phyloP scores from a whole-genome alignment of 2,888 invertebrate genomes.

The Ceriagrion tenellum region DNA sequence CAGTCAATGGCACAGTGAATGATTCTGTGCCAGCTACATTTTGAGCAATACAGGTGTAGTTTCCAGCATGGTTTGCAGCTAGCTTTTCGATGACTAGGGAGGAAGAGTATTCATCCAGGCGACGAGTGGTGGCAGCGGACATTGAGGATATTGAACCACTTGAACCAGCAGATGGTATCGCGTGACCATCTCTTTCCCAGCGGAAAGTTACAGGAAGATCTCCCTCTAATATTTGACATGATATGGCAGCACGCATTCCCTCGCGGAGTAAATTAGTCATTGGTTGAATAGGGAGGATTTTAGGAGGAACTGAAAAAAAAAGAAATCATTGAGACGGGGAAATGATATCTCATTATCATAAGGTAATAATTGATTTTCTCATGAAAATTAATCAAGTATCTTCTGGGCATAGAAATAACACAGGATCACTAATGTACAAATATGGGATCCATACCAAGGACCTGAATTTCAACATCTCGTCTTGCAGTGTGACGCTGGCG shows the following conservation, averaged over 20 bases:
- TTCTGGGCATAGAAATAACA: not conserved
- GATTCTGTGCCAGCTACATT: slow-evolving; percentile 91
- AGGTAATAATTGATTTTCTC: not conserved
- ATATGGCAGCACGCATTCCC: slow-evolving; percentile 90
- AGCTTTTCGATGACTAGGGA: slow-evolving; percentile 92
- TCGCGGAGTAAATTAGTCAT: slow-evolving; percentile 87
- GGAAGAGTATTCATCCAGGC: slow-evolving; percentile 89
- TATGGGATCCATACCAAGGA: slow-evolving; percentile 77
- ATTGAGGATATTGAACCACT: slow-evolving; percentile 70
- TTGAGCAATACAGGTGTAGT: slow-evolving; percentile 94
- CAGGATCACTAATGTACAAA: not conserved
- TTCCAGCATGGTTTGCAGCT: slow-evolving; percentile 91
- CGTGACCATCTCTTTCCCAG: slow-evolving; percentile 93
- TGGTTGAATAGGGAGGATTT: slow-evolving; percentile 90
- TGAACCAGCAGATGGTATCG: slow-evolving; percentile 82
- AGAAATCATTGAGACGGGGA: not conserved
- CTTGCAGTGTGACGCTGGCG: slow-evolving; percentile 89
- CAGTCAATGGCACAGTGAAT: slow-evolving; percentile 89
- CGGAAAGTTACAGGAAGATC: slow-evolving; percentile 94
- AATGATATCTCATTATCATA: not conserved
- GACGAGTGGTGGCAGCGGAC: slow-evolving; percentile 74
- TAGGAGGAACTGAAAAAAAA: slow-evolving; percentile 85
- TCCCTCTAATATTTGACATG: slow-evolving; percentile 94
- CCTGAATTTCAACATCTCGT: slow-evolving; percentile 79
- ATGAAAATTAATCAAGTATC: not conserved